Evolutionary conservation across 2,113 vertebrate genomes (phyloP), one percentile per base, ranked within the genome.

Genomic region (Eubucco bourcierii): DNA sequence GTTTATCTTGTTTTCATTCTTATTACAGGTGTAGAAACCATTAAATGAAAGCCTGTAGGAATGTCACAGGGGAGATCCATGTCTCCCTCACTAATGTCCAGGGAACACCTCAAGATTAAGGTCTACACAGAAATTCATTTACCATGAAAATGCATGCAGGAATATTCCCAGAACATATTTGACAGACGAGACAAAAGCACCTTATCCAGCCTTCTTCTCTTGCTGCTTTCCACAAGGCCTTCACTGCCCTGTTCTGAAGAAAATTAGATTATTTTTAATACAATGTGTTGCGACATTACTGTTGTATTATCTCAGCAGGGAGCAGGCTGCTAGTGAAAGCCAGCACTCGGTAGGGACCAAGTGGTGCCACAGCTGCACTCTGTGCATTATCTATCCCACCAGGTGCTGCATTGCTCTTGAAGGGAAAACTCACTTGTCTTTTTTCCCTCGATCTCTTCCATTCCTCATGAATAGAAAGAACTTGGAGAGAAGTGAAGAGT

Each of bases 71-170:
- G 29, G 68, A 44, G 46, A 73, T 8, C 10, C 39, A 19, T 44
- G 50, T 31, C 41, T 56, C 44, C 39, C 10, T 73, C 8, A 4
- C 46, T 19, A 4, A 34, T 0, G 28, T 58, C 59, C 59, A 33
- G 44, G 44, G 47, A 86, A 76, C 52, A 53, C 24, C 56, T 56
- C 60, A 31, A 79, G 44, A 50, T 9, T 33, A 29, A 50, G 52
- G 6, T 12, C 0, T 0, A 52, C 0, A 0, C 15, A 73, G 41
- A 75, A 74, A 77, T 37, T 29, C 29, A 74, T 59, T 77, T 90
- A 15, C 37, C 2, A 0, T 20, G 46, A 52, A 82, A 85, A 77
- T 29, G 20, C 23, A 11, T 0, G 0, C 33, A 33, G 73, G 37
- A 65, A 55, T 59, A 84, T 34, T 65, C 73, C 46, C 59, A 68